These are phyloP conservation scores for Stomatorhinus ivindoensis DNA, from an alignment of 2,113 vertebrate species.

Conservation along the genomic window DNA sequence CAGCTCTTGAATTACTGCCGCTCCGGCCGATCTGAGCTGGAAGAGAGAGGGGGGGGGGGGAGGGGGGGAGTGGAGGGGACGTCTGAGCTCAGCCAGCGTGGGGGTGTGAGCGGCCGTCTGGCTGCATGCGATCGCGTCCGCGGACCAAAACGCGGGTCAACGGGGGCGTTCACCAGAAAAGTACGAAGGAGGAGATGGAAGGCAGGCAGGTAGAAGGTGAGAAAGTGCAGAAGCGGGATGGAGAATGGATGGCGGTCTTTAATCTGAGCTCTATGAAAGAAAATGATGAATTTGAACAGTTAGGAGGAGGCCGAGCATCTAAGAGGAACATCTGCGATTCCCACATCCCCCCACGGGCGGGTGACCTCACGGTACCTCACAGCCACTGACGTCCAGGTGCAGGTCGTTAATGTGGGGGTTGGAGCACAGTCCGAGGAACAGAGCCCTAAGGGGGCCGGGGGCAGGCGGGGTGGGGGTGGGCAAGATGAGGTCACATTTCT, in stretches of 20 bases:
- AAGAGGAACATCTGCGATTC: not conserved
- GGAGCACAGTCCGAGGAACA: conserved; percentile 76
- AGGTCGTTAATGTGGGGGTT: conserved; percentile 79
- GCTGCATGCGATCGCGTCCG: not conserved
- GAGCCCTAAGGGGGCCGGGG: conserved; percentile 54
- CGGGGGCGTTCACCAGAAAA: not conserved
- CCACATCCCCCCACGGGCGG: not conserved
- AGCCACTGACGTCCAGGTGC: conserved; percentile 80
- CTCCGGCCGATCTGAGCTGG: conserved; percentile 76
- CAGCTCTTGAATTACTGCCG: conserved; percentile 77
- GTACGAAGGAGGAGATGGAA: not conserved
- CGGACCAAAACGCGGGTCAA: not conserved
- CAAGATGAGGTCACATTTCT: not conserved
- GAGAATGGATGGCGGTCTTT: not conserved
- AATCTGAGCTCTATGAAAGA: not conserved
- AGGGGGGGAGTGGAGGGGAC: not conserved
- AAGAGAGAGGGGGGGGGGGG: conserved; percentile 19
- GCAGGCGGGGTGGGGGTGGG: not conserved
- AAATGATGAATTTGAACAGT: not conserved
- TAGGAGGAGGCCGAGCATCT: not conserved
- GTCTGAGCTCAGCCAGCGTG: not conserved
- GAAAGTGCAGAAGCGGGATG: not conserved
- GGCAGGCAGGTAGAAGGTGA: not conserved
- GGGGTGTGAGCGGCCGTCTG: not conserved
- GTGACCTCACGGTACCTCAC: conserved; percentile 60